These are phyloP conservation scores for Tenualosa ilisha DNA, from an alignment of 2,797 vertebrate species.

Conservation along the genomic window DNA sequence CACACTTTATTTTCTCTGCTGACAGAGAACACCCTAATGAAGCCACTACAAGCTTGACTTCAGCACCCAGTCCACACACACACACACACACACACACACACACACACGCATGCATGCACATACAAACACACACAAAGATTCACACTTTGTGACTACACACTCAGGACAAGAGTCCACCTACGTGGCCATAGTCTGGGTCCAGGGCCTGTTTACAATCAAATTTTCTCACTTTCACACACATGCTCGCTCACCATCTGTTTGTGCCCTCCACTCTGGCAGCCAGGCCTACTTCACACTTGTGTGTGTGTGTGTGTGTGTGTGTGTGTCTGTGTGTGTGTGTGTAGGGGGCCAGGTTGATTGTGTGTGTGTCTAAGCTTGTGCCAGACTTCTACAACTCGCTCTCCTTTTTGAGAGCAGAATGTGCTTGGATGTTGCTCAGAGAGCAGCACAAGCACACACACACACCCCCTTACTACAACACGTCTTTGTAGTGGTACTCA, in stretches of 20 bases:
- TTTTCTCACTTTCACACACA: slow-evolving; percentile 4
- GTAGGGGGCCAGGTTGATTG: background rate
- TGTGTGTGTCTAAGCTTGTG: background rate
- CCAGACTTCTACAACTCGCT: background rate
- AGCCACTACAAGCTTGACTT: too few relatives aligned
- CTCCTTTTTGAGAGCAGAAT: background rate
- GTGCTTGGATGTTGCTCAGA: background rate
- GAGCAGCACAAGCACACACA: background rate
- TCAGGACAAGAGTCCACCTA: background rate
- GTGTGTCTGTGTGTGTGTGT: background rate
- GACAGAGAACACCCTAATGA: background rate
- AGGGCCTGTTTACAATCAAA: background rate
- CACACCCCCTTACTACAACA: background rate
- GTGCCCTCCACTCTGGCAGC: background rate
- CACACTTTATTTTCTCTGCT: background rate
- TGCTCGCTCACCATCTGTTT: slow-evolving; percentile 39
- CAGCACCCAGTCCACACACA: background rate
- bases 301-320: background rate
- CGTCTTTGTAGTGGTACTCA: background rate
- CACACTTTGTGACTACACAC: slow-evolving; percentile 5
- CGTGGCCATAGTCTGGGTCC: slow-evolving; percentile 8
- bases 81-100: background rate
- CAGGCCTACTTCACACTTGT: background rate
- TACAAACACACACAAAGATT: slow-evolving; percentile 10
- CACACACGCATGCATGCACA: background rate